These are phyloP conservation scores for Alouatta palliata DNA, from an alignment of 2,113 vertebrate species.

Conservation along the genomic window DNA sequence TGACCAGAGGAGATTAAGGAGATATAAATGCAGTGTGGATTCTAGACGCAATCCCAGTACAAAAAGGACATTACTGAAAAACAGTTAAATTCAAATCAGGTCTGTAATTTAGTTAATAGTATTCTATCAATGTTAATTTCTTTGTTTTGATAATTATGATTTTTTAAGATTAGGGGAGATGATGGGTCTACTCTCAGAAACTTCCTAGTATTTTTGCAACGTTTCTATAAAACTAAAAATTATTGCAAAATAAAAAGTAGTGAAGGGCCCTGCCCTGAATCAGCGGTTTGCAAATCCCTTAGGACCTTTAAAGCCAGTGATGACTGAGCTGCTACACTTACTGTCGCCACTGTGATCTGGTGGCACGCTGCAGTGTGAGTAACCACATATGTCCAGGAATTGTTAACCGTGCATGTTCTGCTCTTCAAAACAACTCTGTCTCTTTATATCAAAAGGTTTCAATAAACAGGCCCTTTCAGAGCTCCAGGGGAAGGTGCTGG, in stretches of 20 bases:
- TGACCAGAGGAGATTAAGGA: not conserved
- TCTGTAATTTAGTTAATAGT: not conserved
- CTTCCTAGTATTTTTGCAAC: not conserved
- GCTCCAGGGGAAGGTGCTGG: not conserved
- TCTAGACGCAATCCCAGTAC: not conserved
- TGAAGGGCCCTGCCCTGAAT: not conserved
- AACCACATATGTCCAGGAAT: not conserved
- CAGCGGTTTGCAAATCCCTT: not conserved
- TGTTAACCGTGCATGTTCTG: no score
- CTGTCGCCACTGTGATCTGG: not conserved
- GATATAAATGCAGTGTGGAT: not conserved
- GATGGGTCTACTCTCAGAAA: not conserved
- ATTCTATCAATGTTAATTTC: not conserved
- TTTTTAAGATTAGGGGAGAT: not conserved
- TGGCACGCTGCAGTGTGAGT: fast-evolving
- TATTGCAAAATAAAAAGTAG: slow-evolving; percentile 14
- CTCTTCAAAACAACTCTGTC: not conserved
- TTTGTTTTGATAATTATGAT: not conserved
- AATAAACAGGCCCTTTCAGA: not conserved
- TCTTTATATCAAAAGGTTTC: not conserved
- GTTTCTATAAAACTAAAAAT: not conserved
- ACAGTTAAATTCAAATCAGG: not conserved
- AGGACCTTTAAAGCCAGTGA: not conserved
- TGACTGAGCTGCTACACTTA: not conserved
- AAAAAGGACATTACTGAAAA: not conserved